Evolutionary conservation across 2,113 vertebrate genomes (phyloP), one percentile per base, ranked within the genome.

Genomic region (Naja naja): DNA sequence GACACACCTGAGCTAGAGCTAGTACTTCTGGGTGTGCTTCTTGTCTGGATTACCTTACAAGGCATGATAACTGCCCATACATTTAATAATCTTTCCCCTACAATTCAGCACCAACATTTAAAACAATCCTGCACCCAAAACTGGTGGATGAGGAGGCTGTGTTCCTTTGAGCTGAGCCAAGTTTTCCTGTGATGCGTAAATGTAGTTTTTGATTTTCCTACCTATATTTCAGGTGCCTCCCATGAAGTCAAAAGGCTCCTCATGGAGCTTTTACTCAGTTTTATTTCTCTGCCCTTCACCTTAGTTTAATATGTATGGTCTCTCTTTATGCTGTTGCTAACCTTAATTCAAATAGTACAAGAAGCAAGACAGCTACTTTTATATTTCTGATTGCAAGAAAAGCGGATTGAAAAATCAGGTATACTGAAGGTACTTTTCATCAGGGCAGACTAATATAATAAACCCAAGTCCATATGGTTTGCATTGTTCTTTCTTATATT

Each of bases 401-500:
- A 95, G 91, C 92, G 88, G 11, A 54, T 93, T 74, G 93, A 95
- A 96, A 95, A 95, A 39, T 49, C 90, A 94, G 88, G 93, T 96
- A 90, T 94, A 88, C 87, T 9, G 69, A 89, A 11, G 55, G 43
- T 90, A 0, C 87, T 88, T 95, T 47, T 94, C 53, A 90, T 95
- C 74, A 69, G 25, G 95, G 94, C 96, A 94, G 49, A 89, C 93
- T 85, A 94, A 94, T 94, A 92, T 96, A 95, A 95, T 94, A 94
- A 97, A 97, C 95, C 93, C 90, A 87, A 39, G 95, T 96, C 97
- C 97, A 97, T 97, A 97, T 98, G 97, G 96, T 94, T 95, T 96
- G 88, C 95, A 96, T 98, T 97, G 97, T 97, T 95, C 96, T 95
- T 96, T 96, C 95, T 95, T 97, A 97, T 96, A 94, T 97, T 97